A percentile compares a stretch with the other conserved stretches of the same genome.
phyloP scores from a whole-genome alignment of 2,797 vertebrate species.

The Thamnophis elegans region DNA sequence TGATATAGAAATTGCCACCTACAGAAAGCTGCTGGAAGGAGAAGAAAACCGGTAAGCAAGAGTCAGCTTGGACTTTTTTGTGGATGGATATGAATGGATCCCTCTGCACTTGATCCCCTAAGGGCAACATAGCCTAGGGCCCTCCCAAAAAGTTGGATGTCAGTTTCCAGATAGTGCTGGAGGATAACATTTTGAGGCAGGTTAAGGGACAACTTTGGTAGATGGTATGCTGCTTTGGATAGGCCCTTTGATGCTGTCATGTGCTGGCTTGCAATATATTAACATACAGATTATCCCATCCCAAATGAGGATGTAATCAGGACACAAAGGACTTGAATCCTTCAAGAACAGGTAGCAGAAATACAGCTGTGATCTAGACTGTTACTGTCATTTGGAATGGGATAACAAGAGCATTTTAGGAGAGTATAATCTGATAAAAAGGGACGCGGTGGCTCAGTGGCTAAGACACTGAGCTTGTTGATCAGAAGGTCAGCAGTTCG shows the following conservation, averaged over 20 bases:
- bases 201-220: neutral
- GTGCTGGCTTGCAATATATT: neutral
- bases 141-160: neutral
- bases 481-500: too few species aligned
- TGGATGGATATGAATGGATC: too few species aligned
- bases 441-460: too few species aligned
- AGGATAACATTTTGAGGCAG: neutral
- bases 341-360: neutral
- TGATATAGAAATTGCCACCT: slow-evolving; percentile 83
- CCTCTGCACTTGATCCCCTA: neutral
- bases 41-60: slow-evolving; percentile 62
- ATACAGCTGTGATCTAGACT: neutral
- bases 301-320: neutral
- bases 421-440: neutral
- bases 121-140: neutral
- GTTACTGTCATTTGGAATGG: neutral
- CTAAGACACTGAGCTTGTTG: too few species aligned
- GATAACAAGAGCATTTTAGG: neutral
- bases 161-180: neutral
- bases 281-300: neutral
- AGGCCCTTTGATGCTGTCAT: neutral
- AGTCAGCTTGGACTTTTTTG: too few species aligned
- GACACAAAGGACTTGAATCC: neutral
- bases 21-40: slow-evolving; percentile 78
- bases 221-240: neutral